Percentiles rank a stretch among this genome's conserved stretches.
Conservation (phyloP, 92 coral and sea anemone genomes). For the Zoanthus sansibaricus region DNA sequence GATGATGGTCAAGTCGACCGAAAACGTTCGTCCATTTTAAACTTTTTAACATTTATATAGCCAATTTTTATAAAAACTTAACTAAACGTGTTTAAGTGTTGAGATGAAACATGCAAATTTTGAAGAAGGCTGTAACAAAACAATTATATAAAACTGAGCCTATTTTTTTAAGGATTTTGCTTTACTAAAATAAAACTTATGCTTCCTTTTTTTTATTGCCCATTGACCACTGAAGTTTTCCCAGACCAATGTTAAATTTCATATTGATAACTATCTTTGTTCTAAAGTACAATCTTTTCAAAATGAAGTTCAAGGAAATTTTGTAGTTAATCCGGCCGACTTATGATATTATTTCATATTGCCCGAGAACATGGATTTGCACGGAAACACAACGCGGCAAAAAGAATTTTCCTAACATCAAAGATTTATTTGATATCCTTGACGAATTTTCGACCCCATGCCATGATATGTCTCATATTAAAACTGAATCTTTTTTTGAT, state of each 20-base stretch:
- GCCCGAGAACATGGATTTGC: not conserved
- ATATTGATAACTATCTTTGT: not conserved
- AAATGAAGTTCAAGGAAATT: not conserved
- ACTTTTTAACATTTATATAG: too few species aligned
- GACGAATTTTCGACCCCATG: not conserved
- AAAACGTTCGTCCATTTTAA: too few species aligned
- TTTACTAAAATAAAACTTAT: not conserved
- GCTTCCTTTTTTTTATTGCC: not conserved
- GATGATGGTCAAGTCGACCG: too few species aligned
- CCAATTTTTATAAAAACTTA: too few species aligned
- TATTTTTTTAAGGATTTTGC: too few species aligned
- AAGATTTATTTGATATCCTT: not conserved
- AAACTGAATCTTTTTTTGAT: not conserved
- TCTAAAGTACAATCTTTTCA: constrained; percentile 4
- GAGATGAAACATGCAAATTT: too few species aligned
- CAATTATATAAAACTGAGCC: too few species aligned
- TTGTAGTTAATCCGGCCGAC: not conserved
- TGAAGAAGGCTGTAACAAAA: too few species aligned
- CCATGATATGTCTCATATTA: not conserved
- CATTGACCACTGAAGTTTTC: not conserved
- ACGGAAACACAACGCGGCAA: not conserved
- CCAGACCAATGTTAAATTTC: not conserved
- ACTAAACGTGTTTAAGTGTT: too few species aligned
- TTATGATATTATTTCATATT: not conserved
- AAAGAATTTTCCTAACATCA: not conserved